Base-by-base conservation (phyloP, 2,888 invertebrate genomes). In the Spisula solida region DNA sequence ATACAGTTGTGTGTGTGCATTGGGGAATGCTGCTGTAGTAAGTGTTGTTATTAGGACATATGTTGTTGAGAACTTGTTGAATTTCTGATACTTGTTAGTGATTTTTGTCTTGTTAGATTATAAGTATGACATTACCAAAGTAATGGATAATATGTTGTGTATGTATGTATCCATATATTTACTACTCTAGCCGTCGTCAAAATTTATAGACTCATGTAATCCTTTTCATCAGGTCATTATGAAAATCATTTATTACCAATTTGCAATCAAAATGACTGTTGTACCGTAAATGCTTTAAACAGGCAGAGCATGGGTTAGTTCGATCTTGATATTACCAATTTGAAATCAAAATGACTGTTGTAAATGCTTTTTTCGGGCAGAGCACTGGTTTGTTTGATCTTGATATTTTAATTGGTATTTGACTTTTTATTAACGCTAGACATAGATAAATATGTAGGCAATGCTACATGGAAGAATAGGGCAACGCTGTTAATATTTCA, bases 231-330 rank as follows among this genome's bases (percentile, higher is more conserved):
- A 20, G 20, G 2, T 18, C 18, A n/a, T 25, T 1, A 66, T 25
- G n/a, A 12, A 66, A 66, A 25, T 66, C 60, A 66, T 66, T 66
- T 66, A 25, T 66, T 66, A 66, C 10, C 60, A 66, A 66, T 66
- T 66, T 66, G n/a, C 41, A 66, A 66, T 66, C 60, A 66, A 66
- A 66, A 66, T 66, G 25, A 66, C n/a, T 66, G 60, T 66, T 66
- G 60, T n/a, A n/a, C n/a, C n/a, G n/a, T 66, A 66, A 66, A 66
- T 66, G 60, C 60, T 66, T 66, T 66, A n/a, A 8, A 8, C 25
- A 5, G 41, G 41, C 41, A 25, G 6, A 25, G 60, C 20, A n/a
- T 6, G 0, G 25, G 60, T 60, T 25, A 25, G 56, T 20, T 56
- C 6, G 18, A 10, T 66, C 60, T 10, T 25, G 60, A 25, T 25